Percentiles rank a stretch among this genome's conserved stretches.
These are phyloP conservation scores for Cosmopolites sordidus DNA, from an alignment of 2,888 invertebrate genomes.

Conservation along the genomic window DNA sequence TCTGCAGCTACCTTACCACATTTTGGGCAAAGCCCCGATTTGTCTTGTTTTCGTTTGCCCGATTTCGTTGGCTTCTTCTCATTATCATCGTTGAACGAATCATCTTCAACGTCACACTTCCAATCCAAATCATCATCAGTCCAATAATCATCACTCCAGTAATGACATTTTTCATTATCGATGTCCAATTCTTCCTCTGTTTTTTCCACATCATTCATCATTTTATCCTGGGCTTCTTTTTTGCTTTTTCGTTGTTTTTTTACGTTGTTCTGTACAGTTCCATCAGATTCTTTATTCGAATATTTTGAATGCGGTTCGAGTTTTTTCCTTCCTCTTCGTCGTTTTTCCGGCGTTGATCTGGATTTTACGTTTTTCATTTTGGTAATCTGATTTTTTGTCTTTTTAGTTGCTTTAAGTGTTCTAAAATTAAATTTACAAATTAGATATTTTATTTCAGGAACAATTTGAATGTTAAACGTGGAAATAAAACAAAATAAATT, in stretches of 20 bases:
- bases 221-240: background rate
- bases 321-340: too few relatives aligned
- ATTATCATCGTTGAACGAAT: background rate
- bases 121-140: conserved; percentile 7
- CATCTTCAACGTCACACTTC: background rate
- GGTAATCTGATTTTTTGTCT: too few relatives aligned
- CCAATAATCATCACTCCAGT: conserved; percentile 4
- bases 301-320: too few relatives aligned
- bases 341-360: too few relatives aligned
- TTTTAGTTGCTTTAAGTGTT: too few relatives aligned
- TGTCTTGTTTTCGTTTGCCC: conserved; percentile 17
- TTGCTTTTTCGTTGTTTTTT: background rate
- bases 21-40: conserved; percentile 26
- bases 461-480: too few relatives aligned
- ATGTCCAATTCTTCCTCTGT: background rate
- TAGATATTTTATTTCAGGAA: too few relatives aligned
- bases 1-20: conserved; percentile 26
- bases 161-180: conserved; percentile 2
- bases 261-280: background rate
- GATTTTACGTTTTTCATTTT: too few relatives aligned
- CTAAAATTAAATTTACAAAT: too few relatives aligned
- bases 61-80: background rate
- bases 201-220: background rate
- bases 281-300: too few relatives aligned
- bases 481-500: too few relatives aligned